Evolutionary conservation across 2,797 vertebrate genomes (phyloP).

Genomic region (Podarcis siculus): DNA sequence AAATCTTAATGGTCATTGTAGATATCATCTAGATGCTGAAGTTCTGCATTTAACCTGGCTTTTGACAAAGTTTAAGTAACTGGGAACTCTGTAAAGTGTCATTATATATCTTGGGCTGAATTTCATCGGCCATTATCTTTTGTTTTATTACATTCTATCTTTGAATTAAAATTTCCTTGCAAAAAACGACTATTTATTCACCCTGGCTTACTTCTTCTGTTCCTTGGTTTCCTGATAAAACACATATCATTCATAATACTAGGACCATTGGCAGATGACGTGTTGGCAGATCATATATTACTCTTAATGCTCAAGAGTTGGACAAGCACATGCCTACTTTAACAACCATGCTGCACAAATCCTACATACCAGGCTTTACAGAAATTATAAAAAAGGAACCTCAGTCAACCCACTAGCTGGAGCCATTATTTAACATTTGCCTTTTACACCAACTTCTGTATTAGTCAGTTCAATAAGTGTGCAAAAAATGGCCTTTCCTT

Average conservation of each 20-base stretch:
- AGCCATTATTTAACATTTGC: background rate
- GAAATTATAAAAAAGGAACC: background rate
- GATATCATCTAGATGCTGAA: background rate
- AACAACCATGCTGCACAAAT: constrained; percentile 7
- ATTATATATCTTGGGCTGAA: background rate
- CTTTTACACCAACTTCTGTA: constrained; percentile 3
- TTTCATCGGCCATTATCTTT: background rate
- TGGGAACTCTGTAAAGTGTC: background rate
- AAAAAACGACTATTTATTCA: background rate
- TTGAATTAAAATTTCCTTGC: background rate
- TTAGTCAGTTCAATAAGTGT: constrained; percentile 15
- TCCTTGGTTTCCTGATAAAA: background rate
- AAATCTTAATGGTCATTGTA: background rate
- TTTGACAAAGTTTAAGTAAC: background rate
- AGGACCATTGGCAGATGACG: constrained; percentile 3
- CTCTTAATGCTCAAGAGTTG: background rate
- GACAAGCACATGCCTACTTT: rapidly evolving
- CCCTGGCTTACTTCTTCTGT: background rate
- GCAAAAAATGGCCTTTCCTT: constrained; percentile 21
- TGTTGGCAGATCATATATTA: rapidly evolving
- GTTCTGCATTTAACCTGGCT: background rate
- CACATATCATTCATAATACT: constrained; percentile 21
- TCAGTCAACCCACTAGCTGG: background rate
- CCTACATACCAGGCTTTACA: background rate
- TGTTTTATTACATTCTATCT: background rate